Base-by-base conservation (phyloP, 2,113 vertebrate genomes). In the Paedocypris sp. region DNA sequence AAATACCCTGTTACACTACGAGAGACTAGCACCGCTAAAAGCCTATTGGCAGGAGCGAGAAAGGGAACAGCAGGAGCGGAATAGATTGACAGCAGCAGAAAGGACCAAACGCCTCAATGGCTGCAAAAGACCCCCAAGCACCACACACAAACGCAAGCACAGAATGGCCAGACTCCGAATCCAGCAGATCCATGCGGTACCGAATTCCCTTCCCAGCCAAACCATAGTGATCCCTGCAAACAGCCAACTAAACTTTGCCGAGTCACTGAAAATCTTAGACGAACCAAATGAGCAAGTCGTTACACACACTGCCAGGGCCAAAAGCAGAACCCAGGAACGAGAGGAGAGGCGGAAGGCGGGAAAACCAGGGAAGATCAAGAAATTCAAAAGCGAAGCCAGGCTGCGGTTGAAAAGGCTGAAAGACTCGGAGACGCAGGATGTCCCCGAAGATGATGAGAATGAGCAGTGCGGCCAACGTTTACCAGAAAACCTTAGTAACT, bases 371-470 rank as follows among this genome's bases (percentile, higher is more conserved):
- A 89, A 91, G 78, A 87, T 94, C 80, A 92, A 93, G 78, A 98
- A 98, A 83, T 97, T 97, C 83, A 97, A 94, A 88, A 97, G 94
- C 20, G 92, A 97, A 85, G 91, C 93, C 74, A 89, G 91, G 73
- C 85, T 97, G 84, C 92, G 91, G 82, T 91, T 91, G 80, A 92
- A 91, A 88, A 93, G 89, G 82, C 84, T 91, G 66, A 92, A 92
- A 85, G 81, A 80, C 51, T 77, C 83, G 71, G 80, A 79, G 60
- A 78, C 69, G 62, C 80, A 80, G 18, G 87, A 90, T 80, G 92
- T 91, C 85, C 79, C 89, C 80, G 71, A 88, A 33, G 81, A 90
- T 78, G 86, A 90, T 76, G 82, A 88, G 80, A 88, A 58, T 66
- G 56, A 64, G 49, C 28, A 33, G 22, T 47, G 48, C 47, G 60